phyloP scores from a whole-genome alignment of 2,888 invertebrate species.

The Omphaloscelis lunosa region DNA sequence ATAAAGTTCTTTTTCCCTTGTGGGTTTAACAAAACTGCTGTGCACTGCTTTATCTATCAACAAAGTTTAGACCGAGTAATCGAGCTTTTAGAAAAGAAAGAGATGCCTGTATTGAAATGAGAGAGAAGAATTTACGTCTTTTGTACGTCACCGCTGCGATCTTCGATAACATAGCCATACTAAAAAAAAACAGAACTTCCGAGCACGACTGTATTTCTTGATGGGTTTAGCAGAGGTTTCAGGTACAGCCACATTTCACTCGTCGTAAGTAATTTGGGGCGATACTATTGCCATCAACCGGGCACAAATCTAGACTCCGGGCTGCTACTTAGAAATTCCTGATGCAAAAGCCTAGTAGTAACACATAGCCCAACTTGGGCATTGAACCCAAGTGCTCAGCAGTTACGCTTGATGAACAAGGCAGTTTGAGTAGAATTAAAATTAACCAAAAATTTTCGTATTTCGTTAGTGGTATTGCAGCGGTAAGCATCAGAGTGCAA shows the following conservation, averaged over 20 bases:
- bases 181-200: not conserved
- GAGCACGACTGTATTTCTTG: not conserved
- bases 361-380: not conserved
- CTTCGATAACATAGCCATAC: not conserved
- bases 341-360: not conserved
- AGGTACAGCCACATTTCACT: not conserved
- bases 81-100: constrained; percentile 18
- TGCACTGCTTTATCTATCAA: constrained; percentile 45
- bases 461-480: constrained; percentile 24
- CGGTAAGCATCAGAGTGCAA: constrained; percentile 23
- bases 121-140: not conserved
- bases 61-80: constrained; percentile 31
- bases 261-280: too few relatives aligned
- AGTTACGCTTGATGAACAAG: not conserved
- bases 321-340: not conserved
- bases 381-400: rapidly evolving
- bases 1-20: constrained; percentile 42
- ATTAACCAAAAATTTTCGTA: not conserved
- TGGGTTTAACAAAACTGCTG: constrained; percentile 44
- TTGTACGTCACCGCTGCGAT: not conserved
- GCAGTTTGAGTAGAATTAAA: not conserved
- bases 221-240: too few relatives aligned
- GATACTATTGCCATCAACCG: not conserved
- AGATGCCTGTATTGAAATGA: not conserved
- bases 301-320: not conserved